phyloP scores from a whole-genome alignment of 2,888 invertebrate genomes.

The Rhagonycha lutea region DNA sequence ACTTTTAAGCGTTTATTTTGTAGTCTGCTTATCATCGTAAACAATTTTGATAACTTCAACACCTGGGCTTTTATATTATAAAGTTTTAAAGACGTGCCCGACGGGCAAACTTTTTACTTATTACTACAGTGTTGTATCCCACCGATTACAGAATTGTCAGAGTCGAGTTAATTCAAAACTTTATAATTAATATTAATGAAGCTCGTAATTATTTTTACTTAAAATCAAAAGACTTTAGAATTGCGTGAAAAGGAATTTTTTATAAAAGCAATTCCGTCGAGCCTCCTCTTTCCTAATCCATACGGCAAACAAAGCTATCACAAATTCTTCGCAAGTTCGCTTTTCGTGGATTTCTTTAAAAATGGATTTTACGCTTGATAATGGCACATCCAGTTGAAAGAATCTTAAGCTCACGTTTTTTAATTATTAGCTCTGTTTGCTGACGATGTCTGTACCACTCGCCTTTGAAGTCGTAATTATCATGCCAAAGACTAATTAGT shows the following conservation, averaged over 20 bases:
- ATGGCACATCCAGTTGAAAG: conserved; percentile 19
- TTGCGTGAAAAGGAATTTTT: neutral
- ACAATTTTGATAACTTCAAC: conserved; percentile 10
- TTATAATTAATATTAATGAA: conserved; percentile 20
- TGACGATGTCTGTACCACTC: conserved; percentile 39
- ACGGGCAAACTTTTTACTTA: conserved; percentile 17
- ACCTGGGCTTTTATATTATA: conserved; percentile 10
- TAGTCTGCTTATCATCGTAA: neutral
- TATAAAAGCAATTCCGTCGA: conserved; percentile 1
- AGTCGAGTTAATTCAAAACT: conserved; percentile 17
- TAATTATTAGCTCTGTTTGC: conserved; percentile 42
- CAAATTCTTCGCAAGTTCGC: conserved; percentile 18
- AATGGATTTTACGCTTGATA: conserved; percentile 25
- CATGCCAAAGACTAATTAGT: conserved; percentile 46
- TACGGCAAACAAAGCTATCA: conserved; percentile 21
- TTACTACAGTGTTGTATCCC: conserved; percentile 12
- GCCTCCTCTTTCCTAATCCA: conserved; percentile 10
- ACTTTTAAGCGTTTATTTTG: neutral
- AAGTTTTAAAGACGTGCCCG: conserved; percentile 15
- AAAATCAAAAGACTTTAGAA: conserved; percentile 2
- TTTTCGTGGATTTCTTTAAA: conserved; percentile 21
- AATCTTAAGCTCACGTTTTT: conserved; percentile 34
- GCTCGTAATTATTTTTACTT: conserved; percentile 15
- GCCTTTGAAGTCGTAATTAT: conserved; percentile 46
- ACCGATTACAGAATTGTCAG: conserved; percentile 20